phyloP scores from a whole-genome alignment of 2,113 vertebrate genomes.

The Galbula dea region DNA sequence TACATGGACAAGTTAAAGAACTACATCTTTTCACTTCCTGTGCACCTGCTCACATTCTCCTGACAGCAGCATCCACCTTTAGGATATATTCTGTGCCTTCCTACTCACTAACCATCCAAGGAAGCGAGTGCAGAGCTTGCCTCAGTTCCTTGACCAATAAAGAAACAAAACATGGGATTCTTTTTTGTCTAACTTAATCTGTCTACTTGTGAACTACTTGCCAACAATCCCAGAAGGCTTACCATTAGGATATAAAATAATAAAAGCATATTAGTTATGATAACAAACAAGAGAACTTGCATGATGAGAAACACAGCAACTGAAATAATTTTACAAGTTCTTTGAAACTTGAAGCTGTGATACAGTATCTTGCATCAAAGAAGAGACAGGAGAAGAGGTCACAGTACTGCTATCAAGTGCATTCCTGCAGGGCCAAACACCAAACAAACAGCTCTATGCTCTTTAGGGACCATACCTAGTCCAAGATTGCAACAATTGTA shows the following conservation, averaged over 20 bases:
- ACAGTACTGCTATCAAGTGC: background rate
- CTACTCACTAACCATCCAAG: background rate
- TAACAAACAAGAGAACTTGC: background rate
- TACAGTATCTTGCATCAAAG: background rate
- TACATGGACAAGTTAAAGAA: background rate
- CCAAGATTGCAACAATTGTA: background rate
- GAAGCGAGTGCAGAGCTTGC: rapidly evolving
- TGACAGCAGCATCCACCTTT: background rate
- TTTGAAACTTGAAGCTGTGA: background rate
- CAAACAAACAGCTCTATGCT: rapidly evolving
- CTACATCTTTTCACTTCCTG: background rate
- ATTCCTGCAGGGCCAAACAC: background rate
- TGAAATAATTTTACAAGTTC: background rate
- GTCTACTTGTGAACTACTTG: background rate
- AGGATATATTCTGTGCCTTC: background rate
- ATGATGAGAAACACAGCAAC: background rate
- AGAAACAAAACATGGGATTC: background rate
- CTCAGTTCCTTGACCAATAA: background rate
- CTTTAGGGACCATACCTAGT: background rate
- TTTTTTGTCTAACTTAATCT: background rate
- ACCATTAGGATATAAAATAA: background rate
- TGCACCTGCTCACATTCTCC: background rate
- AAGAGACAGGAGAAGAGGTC: background rate
- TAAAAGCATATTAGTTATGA: background rate
- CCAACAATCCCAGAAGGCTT: background rate